phyloP scores from a whole-genome alignment of 2,113 vertebrate species.

The Cygnus atratus region DNA sequence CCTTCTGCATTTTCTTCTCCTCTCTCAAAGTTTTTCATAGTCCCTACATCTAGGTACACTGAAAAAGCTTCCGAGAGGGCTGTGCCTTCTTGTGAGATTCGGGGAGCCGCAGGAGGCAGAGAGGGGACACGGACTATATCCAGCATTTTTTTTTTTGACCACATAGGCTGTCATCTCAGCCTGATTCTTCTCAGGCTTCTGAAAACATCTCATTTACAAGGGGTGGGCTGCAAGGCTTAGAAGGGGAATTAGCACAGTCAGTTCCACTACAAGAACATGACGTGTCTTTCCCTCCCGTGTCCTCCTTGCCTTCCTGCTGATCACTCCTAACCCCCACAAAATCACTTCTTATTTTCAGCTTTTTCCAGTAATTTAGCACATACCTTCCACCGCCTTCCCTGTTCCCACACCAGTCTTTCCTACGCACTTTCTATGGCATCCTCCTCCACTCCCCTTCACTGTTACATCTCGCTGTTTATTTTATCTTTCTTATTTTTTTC shows the following conservation, averaged over 20 bases:
- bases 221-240: neutral
- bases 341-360: conserved; percentile 32
- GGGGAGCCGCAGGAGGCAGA: neutral
- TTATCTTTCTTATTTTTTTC: neutral
- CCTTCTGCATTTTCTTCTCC: neutral
- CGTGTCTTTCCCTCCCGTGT: conserved; percentile 32
- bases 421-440: neutral
- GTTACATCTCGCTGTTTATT: neutral
- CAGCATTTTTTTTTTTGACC: neutral
- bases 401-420: neutral
- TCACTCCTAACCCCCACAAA: conserved; percentile 24
- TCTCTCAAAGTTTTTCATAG: neutral
- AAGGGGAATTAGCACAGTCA: conserved; percentile 29
- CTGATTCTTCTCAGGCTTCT: neutral
- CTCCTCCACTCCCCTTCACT: neutral
- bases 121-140: neutral
- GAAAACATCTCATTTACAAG: conserved; percentile 45
- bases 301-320: conserved; percentile 35
- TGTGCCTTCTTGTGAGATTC: neutral
- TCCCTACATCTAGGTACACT: neutral
- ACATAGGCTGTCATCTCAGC: neutral
- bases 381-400: conserved; percentile 7
- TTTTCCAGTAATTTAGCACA: conserved; percentile 42
- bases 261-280: conserved; percentile 32
- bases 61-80: neutral